Conservation (phyloP, 2,113 vertebrate genomes). For the Hydropotes inermis region DNA sequence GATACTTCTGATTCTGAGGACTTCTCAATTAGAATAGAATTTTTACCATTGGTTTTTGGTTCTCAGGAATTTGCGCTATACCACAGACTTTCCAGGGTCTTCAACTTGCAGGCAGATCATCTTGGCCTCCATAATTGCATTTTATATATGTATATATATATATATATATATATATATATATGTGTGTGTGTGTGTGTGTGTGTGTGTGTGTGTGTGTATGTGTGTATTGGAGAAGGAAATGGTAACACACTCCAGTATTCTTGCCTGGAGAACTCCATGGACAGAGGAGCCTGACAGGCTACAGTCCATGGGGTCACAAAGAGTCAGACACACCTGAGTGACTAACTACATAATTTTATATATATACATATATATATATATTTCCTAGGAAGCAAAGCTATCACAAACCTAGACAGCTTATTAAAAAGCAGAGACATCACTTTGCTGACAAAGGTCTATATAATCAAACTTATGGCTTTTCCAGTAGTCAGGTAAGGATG, state of each 20-base stretch:
- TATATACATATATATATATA: not conserved
- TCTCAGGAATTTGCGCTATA: not conserved
- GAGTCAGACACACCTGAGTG: not conserved
- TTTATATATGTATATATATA: not conserved
- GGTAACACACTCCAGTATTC: too few species aligned
- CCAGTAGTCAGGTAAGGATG: not conserved
- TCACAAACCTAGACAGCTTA: not conserved
- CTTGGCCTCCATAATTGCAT: not conserved
- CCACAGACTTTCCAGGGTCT: not conserved
- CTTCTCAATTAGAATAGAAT: not conserved
- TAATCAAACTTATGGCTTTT: not conserved
- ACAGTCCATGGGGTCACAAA: not conserved
- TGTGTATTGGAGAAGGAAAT: too few species aligned
- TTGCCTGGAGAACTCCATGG: not conserved
- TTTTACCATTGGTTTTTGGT: not conserved
- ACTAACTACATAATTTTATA: not conserved
- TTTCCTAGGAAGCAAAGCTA: not conserved
- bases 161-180: rapidly evolving
- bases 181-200: rapidly evolving
- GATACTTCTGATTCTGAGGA: not conserved
- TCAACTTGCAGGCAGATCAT: not conserved
- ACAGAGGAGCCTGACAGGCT: not conserved
- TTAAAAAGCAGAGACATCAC: not conserved
- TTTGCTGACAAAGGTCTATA: not conserved
- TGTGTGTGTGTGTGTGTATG: too few species aligned